Evolutionary conservation across 2,113 vertebrate species (phyloP).

Genomic region (zebrafish (Danio rerio)): GRCz12tu NC_133177.1:33966501-33967000

Average conservation of each 20-base stretch:
- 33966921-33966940: constrained; percentile 51
- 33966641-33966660: too few species aligned
- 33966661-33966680: too few species aligned
- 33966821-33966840: constrained; percentile 1
- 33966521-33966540: too few species aligned
- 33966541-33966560: too few species aligned
- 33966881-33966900: constrained; percentile 34
- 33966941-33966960: constrained; percentile 23
- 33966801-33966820: background rate
- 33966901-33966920: constrained; percentile 34
- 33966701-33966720: too few species aligned
- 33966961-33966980: background rate
- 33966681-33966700: constrained; percentile 22
- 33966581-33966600: too few species aligned
- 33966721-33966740: too few species aligned
- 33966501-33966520: too few species aligned
- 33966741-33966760: too few species aligned
- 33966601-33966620: too few species aligned
- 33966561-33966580: too few species aligned
- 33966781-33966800: constrained; percentile 40
- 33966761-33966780: background rate
- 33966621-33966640: too few species aligned
- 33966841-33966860: constrained; percentile 32
- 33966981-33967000: background rate
- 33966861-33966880: constrained; percentile 56